Conservation (phyloP, 2,888 invertebrate species). For the Periphyllus acericola region DNA sequence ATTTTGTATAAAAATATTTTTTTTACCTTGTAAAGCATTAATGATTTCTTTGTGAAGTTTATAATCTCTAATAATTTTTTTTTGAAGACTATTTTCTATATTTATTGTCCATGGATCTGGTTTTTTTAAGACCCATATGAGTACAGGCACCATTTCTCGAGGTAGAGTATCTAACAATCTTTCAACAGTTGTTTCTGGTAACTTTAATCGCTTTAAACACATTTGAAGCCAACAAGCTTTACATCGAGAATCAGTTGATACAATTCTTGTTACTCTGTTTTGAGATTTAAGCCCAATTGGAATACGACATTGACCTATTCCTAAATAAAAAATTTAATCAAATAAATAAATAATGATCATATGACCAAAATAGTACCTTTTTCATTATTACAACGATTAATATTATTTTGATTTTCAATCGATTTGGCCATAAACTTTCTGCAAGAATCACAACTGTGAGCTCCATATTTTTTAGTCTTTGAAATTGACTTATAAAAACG, state of each 20-base stretch:
- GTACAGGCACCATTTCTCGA: conserved; percentile 70
- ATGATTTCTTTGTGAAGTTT: conserved; percentile 35
- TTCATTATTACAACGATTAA: conserved; percentile 66
- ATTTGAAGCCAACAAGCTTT: conserved; percentile 88
- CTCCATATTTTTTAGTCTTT: conserved; percentile 85
- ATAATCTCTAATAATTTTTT: conserved; percentile 49
- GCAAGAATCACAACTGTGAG: conserved; percentile 86
- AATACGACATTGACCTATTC: conserved; percentile 76
- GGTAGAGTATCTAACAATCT: conserved; percentile 78
- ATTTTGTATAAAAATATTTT: not conserved
- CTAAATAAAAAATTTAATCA: conserved; percentile 60
- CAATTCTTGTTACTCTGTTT: conserved; percentile 76
- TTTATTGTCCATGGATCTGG: conserved; percentile 56
- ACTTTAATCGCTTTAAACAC: conserved; percentile 82
- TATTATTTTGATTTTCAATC: conserved; percentile 70
- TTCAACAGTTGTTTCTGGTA: conserved; percentile 76
- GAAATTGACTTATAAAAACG: conserved; percentile 80
- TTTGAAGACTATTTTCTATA: conserved; percentile 28
- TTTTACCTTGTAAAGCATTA: conserved; percentile 14
- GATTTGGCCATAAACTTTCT: conserved; percentile 87
- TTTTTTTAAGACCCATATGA: conserved; percentile 49
- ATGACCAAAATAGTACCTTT: conserved; percentile 52
- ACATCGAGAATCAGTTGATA: conserved; percentile 80
- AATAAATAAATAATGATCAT: not conserved
- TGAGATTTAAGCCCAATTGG: conserved; percentile 78